A percentile compares a stretch with the other conserved stretches of the same genome.
These are phyloP conservation scores for Xestoiulus laeticollis DNA, from an alignment of 2,888 invertebrate genomes.

Conservation along the genomic window DNA sequence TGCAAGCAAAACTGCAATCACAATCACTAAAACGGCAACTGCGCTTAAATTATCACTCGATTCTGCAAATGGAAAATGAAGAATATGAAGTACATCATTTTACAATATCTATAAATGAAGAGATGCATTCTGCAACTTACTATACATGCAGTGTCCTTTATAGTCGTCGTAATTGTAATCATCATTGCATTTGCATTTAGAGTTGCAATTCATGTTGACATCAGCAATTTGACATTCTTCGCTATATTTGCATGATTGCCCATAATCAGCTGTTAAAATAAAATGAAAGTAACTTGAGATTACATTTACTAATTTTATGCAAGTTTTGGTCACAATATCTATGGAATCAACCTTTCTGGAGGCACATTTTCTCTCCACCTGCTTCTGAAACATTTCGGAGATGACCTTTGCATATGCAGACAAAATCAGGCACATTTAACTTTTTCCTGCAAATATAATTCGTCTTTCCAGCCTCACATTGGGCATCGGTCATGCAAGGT, in stretches of 20 bases:
- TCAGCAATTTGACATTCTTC: slow-evolving; percentile 44
- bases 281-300: neutral
- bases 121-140: neutral
- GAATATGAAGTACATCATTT: neutral
- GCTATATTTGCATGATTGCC: neutral
- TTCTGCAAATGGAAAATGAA: neutral
- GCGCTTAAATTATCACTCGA: neutral
- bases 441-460: slow-evolving; percentile 3
- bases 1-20: neutral
- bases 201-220: neutral
- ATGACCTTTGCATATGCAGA: slow-evolving; percentile 11
- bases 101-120: neutral
- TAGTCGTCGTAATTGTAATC: neutral
- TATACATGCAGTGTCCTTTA: neutral
- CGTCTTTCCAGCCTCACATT: slow-evolving; percentile 25
- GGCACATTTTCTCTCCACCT: neutral
- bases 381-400: neutral
- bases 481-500: neutral
- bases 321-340: neutral
- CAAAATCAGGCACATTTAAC: neutral
- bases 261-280: neutral
- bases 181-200: neutral
- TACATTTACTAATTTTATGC: neutral
- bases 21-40: neutral
- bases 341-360: neutral